Evolutionary conservation across 1,140 invertebrate species (phyloP).

Genomic region (Formica exsecta): DNA sequence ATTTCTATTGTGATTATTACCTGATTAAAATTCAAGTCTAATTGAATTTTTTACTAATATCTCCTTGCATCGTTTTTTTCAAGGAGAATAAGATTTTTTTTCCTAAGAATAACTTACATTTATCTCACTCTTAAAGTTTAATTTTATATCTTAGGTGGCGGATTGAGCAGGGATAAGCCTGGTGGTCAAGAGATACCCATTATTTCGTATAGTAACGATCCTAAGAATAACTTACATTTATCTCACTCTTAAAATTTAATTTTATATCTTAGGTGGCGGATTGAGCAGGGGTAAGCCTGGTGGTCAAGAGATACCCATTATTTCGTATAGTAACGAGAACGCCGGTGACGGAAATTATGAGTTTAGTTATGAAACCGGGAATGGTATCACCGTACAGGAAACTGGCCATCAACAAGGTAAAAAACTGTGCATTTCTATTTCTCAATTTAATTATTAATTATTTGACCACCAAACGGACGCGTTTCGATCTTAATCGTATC

Average conservation of each 20-base stretch:
- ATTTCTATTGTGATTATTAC: neutral
- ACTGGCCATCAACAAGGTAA: conserved; percentile 84
- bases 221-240: neutral
- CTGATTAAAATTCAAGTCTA: neutral
- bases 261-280: conserved; percentile 60
- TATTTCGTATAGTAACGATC: conserved; percentile 86
- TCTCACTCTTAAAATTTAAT: neutral
- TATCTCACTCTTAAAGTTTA: conserved; percentile 5
- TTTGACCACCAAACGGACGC: neutral
- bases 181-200: conserved; percentile 85
- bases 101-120: neutral
- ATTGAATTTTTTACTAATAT: neutral
- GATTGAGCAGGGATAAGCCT: conserved; percentile 77
- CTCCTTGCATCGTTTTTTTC: neutral
- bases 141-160: conserved; percentile 58
- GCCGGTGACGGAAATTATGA: conserved; percentile 85
- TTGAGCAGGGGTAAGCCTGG: conserved; percentile 78
- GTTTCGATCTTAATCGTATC: neutral
- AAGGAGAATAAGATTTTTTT: neutral
- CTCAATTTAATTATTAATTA: conserved; percentile 63
- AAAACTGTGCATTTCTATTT: conserved; percentile 50
- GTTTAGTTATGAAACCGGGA: conserved; percentile 88
- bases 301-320: conserved; percentile 85
- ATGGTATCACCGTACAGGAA: conserved; percentile 89
- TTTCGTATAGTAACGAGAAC: conserved; percentile 87